A percentile compares a stretch with the other conserved stretches of the same genome.
These are phyloP conservation scores for Zaprionus lachaisei DNA, from an alignment of 1,140 invertebrate species.

Conservation along the genomic window DNA sequence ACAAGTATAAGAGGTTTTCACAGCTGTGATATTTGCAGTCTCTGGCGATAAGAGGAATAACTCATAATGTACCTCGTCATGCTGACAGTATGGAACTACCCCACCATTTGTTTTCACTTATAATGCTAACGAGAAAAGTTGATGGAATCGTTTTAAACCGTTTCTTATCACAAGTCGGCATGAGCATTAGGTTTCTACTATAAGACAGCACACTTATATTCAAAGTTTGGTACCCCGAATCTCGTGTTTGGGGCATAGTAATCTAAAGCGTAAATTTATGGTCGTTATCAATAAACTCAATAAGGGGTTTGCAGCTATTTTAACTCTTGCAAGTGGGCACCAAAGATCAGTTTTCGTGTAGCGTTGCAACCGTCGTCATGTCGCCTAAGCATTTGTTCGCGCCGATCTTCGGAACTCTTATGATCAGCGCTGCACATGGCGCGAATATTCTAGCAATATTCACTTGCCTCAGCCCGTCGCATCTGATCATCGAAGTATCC, in stretches of 20 bases:
- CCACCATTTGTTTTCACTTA: too few relatives aligned
- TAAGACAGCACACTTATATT: too few relatives aligned
- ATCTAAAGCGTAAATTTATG: neutral
- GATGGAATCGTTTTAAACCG: too few relatives aligned
- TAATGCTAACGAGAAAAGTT: too few relatives aligned
- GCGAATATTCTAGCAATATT: conserved; percentile 69
- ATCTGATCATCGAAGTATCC: conserved; percentile 70
- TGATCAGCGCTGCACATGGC: conserved; percentile 21
- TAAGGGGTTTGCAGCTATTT: neutral
- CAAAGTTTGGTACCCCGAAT: too few relatives aligned
- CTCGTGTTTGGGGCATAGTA: neutral
- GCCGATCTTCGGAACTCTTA: neutral
- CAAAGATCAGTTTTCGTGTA: neutral
- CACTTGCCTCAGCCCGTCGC: conserved; percentile 56
- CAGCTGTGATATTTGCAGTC: too few relatives aligned
- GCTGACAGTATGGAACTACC: too few relatives aligned
- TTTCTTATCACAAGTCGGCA: too few relatives aligned
- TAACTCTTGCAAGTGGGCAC: neutral
- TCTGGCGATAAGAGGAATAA: too few relatives aligned
- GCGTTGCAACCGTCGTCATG: conserved; percentile 2
- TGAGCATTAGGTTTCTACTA: too few relatives aligned
- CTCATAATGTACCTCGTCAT: too few relatives aligned
- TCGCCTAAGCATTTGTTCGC: neutral
- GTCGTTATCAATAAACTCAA: neutral
- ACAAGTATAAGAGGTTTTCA: too few relatives aligned